Percentiles rank a stretch among this genome's conserved stretches.
phyloP scores from a whole-genome alignment of 2,888 invertebrate species.

The Lepidonotus clava region DNA sequence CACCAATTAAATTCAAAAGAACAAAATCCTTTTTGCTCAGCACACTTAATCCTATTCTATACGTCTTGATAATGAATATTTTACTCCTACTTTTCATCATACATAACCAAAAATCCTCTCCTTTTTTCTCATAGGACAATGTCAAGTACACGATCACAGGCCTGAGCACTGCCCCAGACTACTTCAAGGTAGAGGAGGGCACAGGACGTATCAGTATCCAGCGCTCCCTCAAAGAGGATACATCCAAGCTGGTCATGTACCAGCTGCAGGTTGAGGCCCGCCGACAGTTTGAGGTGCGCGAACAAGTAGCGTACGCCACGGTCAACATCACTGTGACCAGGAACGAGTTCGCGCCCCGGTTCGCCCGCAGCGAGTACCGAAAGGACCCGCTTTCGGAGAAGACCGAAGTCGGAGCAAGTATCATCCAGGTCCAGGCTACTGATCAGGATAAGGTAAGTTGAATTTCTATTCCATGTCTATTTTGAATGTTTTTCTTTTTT shows the following conservation, averaged over 20 bases:
- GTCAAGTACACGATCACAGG: slow-evolving; percentile 66
- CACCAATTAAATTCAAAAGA: too few species aligned
- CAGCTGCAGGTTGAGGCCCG: slow-evolving; percentile 64
- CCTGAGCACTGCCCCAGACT: slow-evolving; percentile 68
- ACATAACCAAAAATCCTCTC: background rate
- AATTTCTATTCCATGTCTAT: background rate
- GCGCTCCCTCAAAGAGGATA: slow-evolving; percentile 69
- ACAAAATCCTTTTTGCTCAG: too few species aligned
- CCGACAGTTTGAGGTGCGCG: slow-evolving; percentile 67
- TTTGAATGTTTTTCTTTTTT: too few species aligned
- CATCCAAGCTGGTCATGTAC: slow-evolving; percentile 60
- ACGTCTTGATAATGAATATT: too few species aligned
- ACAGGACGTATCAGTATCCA: slow-evolving; percentile 68
- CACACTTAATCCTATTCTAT: too few species aligned
- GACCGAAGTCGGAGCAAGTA: slow-evolving; percentile 63
- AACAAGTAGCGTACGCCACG: slow-evolving; percentile 70
- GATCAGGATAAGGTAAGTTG: slow-evolving; percentile 69
- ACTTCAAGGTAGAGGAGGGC: slow-evolving; percentile 68
- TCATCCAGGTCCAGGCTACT: slow-evolving; percentile 69
- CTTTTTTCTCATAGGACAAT: slow-evolving; percentile 56
- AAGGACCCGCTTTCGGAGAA: slow-evolving; percentile 63
- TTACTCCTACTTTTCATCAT: too few species aligned
- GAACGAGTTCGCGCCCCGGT: slow-evolving; percentile 71
- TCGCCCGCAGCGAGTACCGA: slow-evolving; percentile 66
- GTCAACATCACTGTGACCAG: slow-evolving; percentile 72